Conservation (phyloP, 2,113 vertebrate genomes). For the Bos javanicus region DNA sequence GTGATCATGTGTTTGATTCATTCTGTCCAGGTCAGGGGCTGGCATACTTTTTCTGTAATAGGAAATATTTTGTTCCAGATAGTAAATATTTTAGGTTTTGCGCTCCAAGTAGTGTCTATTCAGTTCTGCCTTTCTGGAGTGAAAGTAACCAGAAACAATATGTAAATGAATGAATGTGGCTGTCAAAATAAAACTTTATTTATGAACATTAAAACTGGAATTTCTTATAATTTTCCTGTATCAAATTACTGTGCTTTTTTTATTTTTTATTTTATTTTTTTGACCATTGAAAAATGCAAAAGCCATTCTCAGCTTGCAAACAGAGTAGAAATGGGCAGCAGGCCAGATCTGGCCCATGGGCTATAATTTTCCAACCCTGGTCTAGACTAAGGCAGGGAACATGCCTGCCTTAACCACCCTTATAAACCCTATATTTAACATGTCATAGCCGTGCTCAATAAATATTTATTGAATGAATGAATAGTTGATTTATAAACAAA, state of each 20-base stretch:
- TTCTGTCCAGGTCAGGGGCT: background rate
- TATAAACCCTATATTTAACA: background rate
- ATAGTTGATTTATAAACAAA: constrained; percentile 51
- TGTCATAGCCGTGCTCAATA: background rate
- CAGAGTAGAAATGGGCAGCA: background rate
- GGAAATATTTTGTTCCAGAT: background rate
- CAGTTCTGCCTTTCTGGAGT: background rate
- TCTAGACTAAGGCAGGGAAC: background rate
- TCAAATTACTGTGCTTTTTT: background rate
- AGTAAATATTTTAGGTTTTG: background rate
- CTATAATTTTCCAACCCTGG: background rate
- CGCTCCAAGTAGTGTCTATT: background rate
- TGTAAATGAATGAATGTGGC: background rate
- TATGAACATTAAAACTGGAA: background rate
- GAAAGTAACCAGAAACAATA: background rate
- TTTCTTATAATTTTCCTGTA: background rate
- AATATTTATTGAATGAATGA: constrained; percentile 41
- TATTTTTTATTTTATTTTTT: background rate
- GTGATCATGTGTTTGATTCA: background rate
- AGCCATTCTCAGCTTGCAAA: background rate
- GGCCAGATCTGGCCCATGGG: background rate
- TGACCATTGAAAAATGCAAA: background rate
- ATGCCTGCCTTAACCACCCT: background rate
- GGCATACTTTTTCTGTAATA: background rate
- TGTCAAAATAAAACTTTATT: background rate